Conservation (phyloP, 2,113 vertebrate genomes). For the Theristicus caerulescens region DNA sequence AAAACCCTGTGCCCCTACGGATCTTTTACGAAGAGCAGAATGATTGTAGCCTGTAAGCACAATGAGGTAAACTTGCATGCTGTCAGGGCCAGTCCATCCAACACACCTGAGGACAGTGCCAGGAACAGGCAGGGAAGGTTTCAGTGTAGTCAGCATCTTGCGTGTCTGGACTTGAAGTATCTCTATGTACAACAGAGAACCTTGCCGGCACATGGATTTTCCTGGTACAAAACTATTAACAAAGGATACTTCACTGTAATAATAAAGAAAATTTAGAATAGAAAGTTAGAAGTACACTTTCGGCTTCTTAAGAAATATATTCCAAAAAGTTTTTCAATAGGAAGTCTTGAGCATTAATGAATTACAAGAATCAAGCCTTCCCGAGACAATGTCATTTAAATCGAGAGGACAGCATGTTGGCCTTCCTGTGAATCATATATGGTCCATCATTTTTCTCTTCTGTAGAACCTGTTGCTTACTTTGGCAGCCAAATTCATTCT, state of each 20-base stretch:
- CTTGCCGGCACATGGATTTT: neutral
- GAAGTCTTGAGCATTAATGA: neutral
- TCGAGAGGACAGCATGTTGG: neutral
- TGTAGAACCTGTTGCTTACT: neutral
- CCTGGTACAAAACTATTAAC: neutral
- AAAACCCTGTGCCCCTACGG: rapidly evolving
- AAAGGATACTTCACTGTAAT: neutral
- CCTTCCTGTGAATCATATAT: neutral
- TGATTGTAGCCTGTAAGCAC: neutral
- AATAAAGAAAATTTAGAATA: neutral
- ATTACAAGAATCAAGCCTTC: neutral
- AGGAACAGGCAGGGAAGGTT: neutral
- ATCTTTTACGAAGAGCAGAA: neutral
- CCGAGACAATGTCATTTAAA: neutral
- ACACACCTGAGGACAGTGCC: neutral
- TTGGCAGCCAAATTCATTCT: neutral
- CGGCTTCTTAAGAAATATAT: neutral
- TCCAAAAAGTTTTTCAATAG: neutral
- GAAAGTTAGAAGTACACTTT: neutral
- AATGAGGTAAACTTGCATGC: neutral
- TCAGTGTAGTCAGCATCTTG: neutral
- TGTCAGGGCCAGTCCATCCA: neutral
- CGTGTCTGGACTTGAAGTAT: neutral
- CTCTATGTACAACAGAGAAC: neutral
- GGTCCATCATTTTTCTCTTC: neutral